phyloP scores from a whole-genome alignment of 2,797 vertebrate genomes.

The Anguilla marmorata region DNA sequence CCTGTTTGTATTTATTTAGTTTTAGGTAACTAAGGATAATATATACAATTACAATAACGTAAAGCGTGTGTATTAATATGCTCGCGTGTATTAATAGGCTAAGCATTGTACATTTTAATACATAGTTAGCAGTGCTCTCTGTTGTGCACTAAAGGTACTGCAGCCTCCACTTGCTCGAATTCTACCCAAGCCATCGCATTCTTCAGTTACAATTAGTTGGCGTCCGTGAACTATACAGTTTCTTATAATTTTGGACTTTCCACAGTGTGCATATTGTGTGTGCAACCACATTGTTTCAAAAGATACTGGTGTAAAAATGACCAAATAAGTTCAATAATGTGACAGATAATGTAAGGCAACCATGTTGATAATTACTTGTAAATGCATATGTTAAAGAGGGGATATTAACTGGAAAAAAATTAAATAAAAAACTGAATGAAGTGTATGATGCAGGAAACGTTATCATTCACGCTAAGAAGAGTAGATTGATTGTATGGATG shows the following conservation, averaged over 20 bases:
- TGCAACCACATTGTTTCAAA: background rate
- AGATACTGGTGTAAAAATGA: background rate
- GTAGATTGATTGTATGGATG: background rate
- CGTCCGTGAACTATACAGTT: background rate
- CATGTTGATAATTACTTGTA: background rate
- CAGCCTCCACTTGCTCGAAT: background rate
- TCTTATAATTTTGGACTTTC: background rate
- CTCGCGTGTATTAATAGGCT: background rate
- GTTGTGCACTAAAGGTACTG: constrained; percentile 15
- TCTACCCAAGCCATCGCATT: background rate
- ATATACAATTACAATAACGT: background rate
- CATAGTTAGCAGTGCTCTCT: constrained; percentile 22
- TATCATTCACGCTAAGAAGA: background rate
- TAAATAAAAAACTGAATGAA: background rate
- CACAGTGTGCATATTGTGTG: background rate
- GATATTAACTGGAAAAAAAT: background rate
- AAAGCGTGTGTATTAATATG: background rate
- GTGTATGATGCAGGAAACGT: too few species aligned
- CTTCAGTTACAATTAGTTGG: background rate
- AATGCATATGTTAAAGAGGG: background rate
- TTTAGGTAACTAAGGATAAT: background rate
- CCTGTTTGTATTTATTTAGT: background rate
- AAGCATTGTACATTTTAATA: background rate
- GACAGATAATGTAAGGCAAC: background rate
- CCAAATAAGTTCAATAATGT: background rate